Conservation (phyloP, 2,797 vertebrate genomes). For the Pitangus sulphuratus region DNA sequence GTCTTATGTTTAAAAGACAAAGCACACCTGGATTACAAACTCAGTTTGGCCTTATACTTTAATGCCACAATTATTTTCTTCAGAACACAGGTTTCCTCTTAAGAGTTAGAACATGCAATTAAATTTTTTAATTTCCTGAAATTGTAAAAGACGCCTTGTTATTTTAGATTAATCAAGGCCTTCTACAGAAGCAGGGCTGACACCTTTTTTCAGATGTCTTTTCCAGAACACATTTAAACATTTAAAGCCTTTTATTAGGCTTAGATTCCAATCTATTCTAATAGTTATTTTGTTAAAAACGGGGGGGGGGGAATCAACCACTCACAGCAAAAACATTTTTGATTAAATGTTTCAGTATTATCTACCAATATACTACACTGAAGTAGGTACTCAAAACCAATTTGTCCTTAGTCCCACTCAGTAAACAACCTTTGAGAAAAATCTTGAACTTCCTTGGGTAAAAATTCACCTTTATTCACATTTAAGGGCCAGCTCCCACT, state of each 20-base stretch:
- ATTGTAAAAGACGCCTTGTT: not conserved
- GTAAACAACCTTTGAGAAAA: not conserved
- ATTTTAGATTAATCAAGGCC: not conserved
- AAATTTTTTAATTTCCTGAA: not conserved
- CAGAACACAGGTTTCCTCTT: not conserved
- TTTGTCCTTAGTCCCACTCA: not conserved
- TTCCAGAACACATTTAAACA: rapidly evolving
- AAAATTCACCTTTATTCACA: not conserved
- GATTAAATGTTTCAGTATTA: not conserved
- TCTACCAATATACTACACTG: not conserved
- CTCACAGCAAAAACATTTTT: not conserved
- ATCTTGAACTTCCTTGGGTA: not conserved
- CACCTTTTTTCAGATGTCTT: not conserved
- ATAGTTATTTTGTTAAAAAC: not conserved
- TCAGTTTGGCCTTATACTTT: not conserved
- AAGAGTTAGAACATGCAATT: not conserved
- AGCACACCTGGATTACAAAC: rapidly evolving
- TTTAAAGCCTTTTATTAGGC: not conserved
- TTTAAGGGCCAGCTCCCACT: not conserved
- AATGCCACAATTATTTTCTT: not conserved
- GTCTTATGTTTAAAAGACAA: not conserved
- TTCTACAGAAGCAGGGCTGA: not conserved
- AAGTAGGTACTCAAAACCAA: not conserved
- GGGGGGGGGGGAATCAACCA: not conserved
- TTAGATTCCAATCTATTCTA: not conserved